phyloP scores from a whole-genome alignment of 2,797 vertebrate species.

The Onychomys torridus region DNA sequence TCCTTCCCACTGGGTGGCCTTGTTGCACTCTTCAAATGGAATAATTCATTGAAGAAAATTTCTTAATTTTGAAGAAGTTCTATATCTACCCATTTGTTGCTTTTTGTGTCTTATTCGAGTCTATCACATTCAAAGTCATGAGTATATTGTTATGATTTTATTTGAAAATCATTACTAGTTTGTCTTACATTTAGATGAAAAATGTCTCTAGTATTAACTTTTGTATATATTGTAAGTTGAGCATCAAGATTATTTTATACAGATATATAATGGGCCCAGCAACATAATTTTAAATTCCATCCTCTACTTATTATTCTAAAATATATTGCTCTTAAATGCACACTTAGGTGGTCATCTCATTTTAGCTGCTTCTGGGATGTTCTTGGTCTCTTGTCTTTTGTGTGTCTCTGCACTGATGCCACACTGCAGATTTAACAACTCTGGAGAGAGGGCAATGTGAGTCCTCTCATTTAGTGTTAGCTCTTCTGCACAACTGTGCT shows the following conservation, averaged over 20 bases:
- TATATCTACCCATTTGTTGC: not conserved
- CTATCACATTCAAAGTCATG: not conserved
- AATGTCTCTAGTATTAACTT: not conserved
- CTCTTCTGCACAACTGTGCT: not conserved
- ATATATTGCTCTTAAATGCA: not conserved
- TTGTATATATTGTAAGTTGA: not conserved
- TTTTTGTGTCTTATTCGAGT: not conserved
- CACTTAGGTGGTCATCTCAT: not conserved
- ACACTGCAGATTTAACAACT: not conserved
- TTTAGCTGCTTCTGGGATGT: constrained; percentile 28
- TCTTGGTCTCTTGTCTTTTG: not conserved
- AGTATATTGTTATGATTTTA: not conserved
- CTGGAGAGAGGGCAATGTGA: not conserved
- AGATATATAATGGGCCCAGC: not conserved
- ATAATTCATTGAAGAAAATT: not conserved
- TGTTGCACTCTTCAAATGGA: not conserved
- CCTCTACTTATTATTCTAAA: not conserved
- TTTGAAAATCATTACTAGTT: not conserved
- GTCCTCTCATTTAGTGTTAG: not conserved
- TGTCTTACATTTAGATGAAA: not conserved
- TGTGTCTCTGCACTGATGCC: not conserved
- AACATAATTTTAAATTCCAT: not conserved
- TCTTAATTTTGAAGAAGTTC: constrained; percentile 15
- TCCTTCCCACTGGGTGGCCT: not conserved
- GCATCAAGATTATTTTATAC: not conserved